A percentile compares a stretch with the other conserved stretches of the same genome.
phyloP scores from a whole-genome alignment of 2,113 vertebrate genomes.

The Petromus typicus region DNA sequence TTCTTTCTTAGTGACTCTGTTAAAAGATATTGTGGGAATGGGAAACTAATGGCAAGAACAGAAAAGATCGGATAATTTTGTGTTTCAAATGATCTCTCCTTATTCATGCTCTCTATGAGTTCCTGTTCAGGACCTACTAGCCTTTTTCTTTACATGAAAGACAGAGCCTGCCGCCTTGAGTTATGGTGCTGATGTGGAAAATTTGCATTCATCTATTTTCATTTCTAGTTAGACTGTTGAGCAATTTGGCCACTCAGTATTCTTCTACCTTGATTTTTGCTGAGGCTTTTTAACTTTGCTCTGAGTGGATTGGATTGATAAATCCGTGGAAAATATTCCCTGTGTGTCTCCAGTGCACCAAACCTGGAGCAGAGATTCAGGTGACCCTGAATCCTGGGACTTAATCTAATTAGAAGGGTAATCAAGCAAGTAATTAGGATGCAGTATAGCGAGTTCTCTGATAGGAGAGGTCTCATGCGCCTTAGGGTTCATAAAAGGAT shows the following conservation, averaged over 20 bases:
- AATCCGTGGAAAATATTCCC: not conserved
- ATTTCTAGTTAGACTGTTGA: not conserved
- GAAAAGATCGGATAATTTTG: not conserved
- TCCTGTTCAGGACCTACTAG: not conserved
- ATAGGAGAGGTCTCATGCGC: not conserved
- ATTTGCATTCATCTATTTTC: slow-evolving; percentile 18
- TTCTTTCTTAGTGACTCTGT: slow-evolving; percentile 30
- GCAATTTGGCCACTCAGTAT: not conserved
- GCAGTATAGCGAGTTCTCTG: not conserved
- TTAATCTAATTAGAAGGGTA: slow-evolving; percentile 23
- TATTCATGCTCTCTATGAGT: not conserved
- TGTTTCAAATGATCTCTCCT: not conserved
- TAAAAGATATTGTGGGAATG: not conserved
- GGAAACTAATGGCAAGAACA: slow-evolving; percentile 2
- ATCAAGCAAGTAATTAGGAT: slow-evolving; percentile 34
- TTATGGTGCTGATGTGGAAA: not conserved
- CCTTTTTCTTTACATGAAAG: not conserved
- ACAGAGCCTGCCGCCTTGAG: not conserved
- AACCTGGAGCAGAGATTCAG: not conserved
- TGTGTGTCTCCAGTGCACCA: not conserved
- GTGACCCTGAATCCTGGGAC: not conserved
- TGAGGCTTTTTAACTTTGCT: slow-evolving; percentile 1
- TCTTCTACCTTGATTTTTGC: slow-evolving; percentile 19
- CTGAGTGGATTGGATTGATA: not conserved
- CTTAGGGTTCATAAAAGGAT: not conserved